Percentiles rank a stretch among this genome's conserved stretches.
Evolutionary conservation across 2,888 invertebrate genomes (phyloP).

Genomic region (Quadriops clusia): DNA sequence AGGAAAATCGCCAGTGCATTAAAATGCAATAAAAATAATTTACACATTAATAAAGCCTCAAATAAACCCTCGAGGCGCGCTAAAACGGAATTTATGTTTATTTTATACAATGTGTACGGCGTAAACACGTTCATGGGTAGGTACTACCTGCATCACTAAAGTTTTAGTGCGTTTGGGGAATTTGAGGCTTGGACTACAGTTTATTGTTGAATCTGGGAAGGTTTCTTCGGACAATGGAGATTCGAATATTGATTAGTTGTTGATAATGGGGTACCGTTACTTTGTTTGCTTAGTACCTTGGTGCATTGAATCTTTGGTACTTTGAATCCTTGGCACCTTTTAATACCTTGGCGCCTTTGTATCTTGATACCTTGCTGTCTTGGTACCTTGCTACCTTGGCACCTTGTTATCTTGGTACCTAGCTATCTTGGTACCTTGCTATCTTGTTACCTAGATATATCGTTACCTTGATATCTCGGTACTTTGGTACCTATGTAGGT

Average conservation of each 20-base stretch:
- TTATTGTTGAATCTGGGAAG: too few relatives aligned
- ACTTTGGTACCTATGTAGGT: too few relatives aligned
- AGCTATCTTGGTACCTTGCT: constrained; percentile 5
- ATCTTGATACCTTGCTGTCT: constrained; percentile 5
- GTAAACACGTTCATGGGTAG: too few relatives aligned
- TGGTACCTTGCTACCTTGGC: constrained; percentile 2
- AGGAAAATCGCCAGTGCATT: constrained; percentile 18
- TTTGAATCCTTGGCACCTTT: constrained; percentile 3
- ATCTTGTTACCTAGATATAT: constrained; percentile 4
- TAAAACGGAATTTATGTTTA: too few relatives aligned
- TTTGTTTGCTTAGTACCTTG: too few relatives aligned
- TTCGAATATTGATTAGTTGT: too few relatives aligned
- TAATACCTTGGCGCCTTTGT: constrained; percentile 2
- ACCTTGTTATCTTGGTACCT: constrained; percentile 1
- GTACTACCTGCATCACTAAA: too few relatives aligned
- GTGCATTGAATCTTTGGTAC: not conserved
- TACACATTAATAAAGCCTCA: constrained; percentile 19
- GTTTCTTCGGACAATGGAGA: too few relatives aligned
- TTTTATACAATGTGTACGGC: too few relatives aligned
- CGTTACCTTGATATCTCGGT: constrained; percentile 5
- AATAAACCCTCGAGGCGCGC: constrained; percentile 13
- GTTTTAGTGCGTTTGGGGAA: too few relatives aligned
- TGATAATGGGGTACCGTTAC: too few relatives aligned
- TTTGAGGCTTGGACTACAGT: too few relatives aligned
- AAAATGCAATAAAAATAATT: constrained; percentile 20